phyloP scores from a whole-genome alignment of 2,888 invertebrate species.

The Psylliodes chrysocephalus region DNA sequence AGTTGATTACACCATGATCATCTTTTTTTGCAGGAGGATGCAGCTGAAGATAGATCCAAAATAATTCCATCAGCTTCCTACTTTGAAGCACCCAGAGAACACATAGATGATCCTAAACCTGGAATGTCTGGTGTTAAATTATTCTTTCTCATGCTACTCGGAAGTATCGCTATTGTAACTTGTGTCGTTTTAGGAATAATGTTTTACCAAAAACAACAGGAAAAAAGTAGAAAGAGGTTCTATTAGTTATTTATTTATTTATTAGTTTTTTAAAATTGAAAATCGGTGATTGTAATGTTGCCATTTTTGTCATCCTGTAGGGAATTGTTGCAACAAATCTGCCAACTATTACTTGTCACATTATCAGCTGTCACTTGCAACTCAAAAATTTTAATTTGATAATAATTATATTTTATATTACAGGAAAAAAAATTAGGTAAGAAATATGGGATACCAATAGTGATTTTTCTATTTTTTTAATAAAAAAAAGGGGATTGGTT shows the following conservation, averaged over 20 bases:
- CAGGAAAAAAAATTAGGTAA: no score
- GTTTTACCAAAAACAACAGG: constrained; percentile 92
- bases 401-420: no score
- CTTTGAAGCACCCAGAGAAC: constrained; percentile 92
- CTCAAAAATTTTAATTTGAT: no score
- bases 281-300: not conserved
- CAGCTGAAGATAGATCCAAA: constrained; percentile 79
- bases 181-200: constrained; percentile 89
- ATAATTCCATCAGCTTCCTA: constrained; percentile 90
- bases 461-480: not conserved
- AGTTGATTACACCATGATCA: no score
- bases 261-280: constrained; percentile 19
- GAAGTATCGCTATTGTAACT: constrained; percentile 84
- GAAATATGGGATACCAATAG: not conserved
- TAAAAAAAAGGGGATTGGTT: not conserved
- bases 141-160: constrained; percentile 86
- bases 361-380: no score
- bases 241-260: constrained; percentile 68
- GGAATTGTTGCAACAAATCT: not conserved
- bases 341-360: no score
- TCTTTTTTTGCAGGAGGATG: constrained; percentile 69
- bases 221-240: constrained; percentile 88
- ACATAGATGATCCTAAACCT: constrained; percentile 88
- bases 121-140: constrained; percentile 91
- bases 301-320: not conserved